Conservation (phyloP, 2,113 vertebrate genomes). For the Sylvilagus bachmani region DNA sequence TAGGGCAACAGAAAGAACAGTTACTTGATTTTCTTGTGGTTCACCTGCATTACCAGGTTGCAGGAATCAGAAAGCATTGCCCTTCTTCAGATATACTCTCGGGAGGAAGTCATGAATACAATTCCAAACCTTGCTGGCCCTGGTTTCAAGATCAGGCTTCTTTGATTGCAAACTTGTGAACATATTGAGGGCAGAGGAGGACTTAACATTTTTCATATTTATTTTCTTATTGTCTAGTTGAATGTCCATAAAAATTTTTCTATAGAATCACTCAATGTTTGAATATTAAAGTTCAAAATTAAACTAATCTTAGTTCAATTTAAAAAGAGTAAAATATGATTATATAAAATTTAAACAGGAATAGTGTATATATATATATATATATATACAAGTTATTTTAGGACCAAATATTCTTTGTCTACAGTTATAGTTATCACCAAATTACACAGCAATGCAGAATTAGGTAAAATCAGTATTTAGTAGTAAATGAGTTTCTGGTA, state of each 20-base stretch:
- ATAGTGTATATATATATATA: not conserved
- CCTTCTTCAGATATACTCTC: not conserved
- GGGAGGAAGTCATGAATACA: not conserved
- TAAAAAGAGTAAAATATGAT: conserved; percentile 41
- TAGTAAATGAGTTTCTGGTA: not conserved
- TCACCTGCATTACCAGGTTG: not conserved
- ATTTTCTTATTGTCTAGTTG: not conserved
- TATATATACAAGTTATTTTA: not conserved
- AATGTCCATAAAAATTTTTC: not conserved
- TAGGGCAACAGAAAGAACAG: conserved; percentile 4
- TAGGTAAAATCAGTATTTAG: conserved; percentile 11
- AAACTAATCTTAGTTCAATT: conserved; percentile 49
- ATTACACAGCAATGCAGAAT: conserved; percentile 30
- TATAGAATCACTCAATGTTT: not conserved
- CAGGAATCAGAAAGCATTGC: not conserved
- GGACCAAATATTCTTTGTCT: conserved; percentile 1
- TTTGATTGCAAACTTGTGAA: not conserved
- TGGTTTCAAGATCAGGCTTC: not conserved
- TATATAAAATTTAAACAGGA: conserved; percentile 38
- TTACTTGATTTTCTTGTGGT: not conserved
- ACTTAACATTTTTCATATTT: not conserved
- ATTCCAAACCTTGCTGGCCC: not conserved
- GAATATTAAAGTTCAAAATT: conserved; percentile 13
- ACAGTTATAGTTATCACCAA: conserved; percentile 1
- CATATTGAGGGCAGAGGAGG: not conserved